phyloP scores from a whole-genome alignment of 2,797 vertebrate genomes.

The Etheostoma nigrum region DNA sequence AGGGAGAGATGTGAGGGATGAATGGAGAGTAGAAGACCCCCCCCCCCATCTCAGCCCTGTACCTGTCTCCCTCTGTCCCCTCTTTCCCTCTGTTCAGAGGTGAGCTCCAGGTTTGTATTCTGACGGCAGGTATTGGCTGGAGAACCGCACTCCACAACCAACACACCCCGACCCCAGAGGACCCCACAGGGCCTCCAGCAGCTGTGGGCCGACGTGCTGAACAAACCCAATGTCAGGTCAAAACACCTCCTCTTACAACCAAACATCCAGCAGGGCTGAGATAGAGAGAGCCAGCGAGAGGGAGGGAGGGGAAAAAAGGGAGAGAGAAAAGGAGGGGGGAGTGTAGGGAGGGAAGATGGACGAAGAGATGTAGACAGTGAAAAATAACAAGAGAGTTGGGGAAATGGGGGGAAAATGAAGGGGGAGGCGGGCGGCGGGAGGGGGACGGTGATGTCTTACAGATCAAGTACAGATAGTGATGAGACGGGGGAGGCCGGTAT shows the following conservation, averaged over 20 bases:
- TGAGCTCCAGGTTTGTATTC: slow-evolving; percentile 75
- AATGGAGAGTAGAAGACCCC: slow-evolving; percentile 34
- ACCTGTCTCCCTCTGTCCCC: slow-evolving; percentile 1
- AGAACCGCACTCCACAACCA: slow-evolving; percentile 63
- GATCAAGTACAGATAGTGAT: slow-evolving; percentile 32
- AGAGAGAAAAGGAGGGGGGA: not conserved
- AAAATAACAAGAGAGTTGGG: slow-evolving; percentile 62
- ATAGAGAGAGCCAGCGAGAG: slow-evolving; percentile 6
- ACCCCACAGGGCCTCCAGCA: slow-evolving; percentile 69
- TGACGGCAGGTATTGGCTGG: slow-evolving; percentile 56
- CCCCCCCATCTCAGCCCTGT: not conserved
- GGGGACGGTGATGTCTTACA: slow-evolving; percentile 34
- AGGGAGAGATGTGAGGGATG: slow-evolving; percentile 34
- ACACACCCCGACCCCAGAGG: slow-evolving; percentile 62
- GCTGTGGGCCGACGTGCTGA: slow-evolving; percentile 68
- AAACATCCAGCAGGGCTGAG: slow-evolving; percentile 50
- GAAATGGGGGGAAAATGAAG: slow-evolving; percentile 54
- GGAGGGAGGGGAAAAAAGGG: not conserved
- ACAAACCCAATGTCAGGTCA: slow-evolving; percentile 75
- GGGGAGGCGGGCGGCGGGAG: too few relatives aligned
- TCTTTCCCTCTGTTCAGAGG: slow-evolving; percentile 22
- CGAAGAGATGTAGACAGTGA: slow-evolving; percentile 42
- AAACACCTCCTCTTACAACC: slow-evolving; percentile 67
- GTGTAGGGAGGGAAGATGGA: slow-evolving; percentile 22
- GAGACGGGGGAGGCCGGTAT: slow-evolving; percentile 25